phyloP scores from a whole-genome alignment of 2,797 vertebrate genomes.

The Leptodactylus fallax region DNA sequence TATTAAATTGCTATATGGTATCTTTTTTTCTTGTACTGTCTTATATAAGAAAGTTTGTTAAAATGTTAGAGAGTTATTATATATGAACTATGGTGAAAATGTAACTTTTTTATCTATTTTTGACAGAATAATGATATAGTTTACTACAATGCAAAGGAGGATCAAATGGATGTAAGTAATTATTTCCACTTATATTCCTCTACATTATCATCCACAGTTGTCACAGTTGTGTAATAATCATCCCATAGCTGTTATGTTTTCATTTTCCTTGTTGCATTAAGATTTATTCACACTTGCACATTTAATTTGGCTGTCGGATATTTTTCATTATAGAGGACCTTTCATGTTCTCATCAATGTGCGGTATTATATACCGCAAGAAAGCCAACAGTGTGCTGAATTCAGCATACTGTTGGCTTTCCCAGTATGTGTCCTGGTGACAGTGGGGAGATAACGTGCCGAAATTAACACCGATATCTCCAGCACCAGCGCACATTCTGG shows the following conservation, averaged over 20 bases:
- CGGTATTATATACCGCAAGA: no score
- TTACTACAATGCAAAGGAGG: constrained; percentile 94
- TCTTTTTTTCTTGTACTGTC: neutral
- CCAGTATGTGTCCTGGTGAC: no score
- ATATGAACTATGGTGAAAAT: neutral
- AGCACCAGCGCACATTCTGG: no score
- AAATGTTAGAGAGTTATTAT: constrained; percentile 20
- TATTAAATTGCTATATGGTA: neutral
- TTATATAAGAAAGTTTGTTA: neutral
- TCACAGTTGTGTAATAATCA: neutral
- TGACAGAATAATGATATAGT: constrained; percentile 87
- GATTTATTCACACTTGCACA: neutral
- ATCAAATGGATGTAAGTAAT: constrained; percentile 83
- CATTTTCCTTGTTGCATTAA: neutral
- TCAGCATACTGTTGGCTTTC: no score
- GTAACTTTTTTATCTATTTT: constrained; percentile 65
- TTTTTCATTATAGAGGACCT: no score
- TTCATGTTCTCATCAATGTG: no score
- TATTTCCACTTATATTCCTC: constrained; percentile 27
- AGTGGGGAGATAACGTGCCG: no score
- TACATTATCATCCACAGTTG: neutral
- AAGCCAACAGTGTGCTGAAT: no score
- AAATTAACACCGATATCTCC: no score
- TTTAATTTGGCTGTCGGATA: neutral
- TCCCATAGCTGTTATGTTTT: neutral